These are phyloP conservation scores for Gracilinanus agilis DNA, from an alignment of 2,113 vertebrate species.

Conservation along the genomic window DNA sequence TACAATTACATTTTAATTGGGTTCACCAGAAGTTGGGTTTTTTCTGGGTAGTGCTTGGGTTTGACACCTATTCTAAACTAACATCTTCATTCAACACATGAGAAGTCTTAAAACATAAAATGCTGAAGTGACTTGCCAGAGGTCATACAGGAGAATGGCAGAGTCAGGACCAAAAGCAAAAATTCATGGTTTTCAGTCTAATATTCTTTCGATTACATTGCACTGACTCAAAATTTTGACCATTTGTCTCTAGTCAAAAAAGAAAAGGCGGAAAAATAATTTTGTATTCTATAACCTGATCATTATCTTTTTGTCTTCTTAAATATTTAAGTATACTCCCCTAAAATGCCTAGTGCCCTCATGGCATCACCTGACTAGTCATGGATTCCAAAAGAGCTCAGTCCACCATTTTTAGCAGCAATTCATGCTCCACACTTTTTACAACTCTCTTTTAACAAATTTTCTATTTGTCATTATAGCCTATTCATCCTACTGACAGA, in stretches of 20 bases:
- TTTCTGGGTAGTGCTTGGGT: neutral
- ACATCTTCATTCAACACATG: neutral
- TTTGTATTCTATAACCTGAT: neutral
- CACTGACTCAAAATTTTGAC: neutral
- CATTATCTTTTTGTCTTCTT: neutral
- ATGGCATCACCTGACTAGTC: neutral
- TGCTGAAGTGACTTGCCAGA: neutral
- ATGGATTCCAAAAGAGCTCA: neutral
- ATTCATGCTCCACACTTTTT: neutral
- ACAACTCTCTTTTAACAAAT: neutral
- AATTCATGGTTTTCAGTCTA: neutral
- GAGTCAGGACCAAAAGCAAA: neutral
- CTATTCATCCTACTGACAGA: neutral
- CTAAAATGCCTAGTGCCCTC: neutral
- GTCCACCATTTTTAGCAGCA: neutral
- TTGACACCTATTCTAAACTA: neutral
- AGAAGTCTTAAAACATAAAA: neutral
- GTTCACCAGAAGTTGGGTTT: neutral
- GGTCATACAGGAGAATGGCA: neutral
- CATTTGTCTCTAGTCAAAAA: neutral
- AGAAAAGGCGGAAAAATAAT: neutral
- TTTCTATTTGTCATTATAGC: neutral
- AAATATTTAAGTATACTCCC: neutral
- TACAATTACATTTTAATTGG: neutral
- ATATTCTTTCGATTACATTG: neutral